Evolutionary conservation across 2,888 invertebrate genomes (phyloP), one percentile per base, ranked within the genome.

Genomic region (Eristalis tenax): DNA sequence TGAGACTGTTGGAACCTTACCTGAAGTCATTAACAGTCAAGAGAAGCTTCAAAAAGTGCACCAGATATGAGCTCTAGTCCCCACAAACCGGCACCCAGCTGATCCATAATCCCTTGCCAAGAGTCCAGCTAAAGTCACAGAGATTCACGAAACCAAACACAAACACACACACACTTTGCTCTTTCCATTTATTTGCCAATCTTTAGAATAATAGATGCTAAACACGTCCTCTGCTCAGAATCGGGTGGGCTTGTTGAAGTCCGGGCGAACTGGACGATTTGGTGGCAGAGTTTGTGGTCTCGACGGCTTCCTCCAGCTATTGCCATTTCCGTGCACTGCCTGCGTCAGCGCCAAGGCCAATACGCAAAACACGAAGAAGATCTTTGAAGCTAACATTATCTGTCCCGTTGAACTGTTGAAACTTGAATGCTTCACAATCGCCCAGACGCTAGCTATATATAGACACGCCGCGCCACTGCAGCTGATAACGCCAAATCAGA

Each of bases 271-370:
- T 40, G 85, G 85, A 0, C 61, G 82, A n/a, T 82, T 82, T 35
- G 85, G 85, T 38, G 85, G 82, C 22, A 85, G 50, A 43, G 82
- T 85, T 2, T 70, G 70, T 50, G 83, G 83, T 15, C 83, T 74
- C 28, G 40, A 59, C 50, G 15, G 74, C 8, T 8, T 38, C 73
- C 6, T 26, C 56, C 23, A 75, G 28, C 8, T 23, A 1, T 56
- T 73, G 11, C 50, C 13, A 8, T 66, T n/a, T 2, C 71, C 77
- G 15, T 57, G 18, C 40, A 74, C 64, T 13, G 69, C 64, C 69
- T 82, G 82, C 4, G 69, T 69, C 0, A 85, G 18, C n/a, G 82
- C 82, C n/a, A 85, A 35, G 5, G 69, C 76, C 43, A 85, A 15
- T 5, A 77, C 2, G 64, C 57, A 85, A 50, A 85, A 73, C 40